phyloP scores from a whole-genome alignment of 2,113 vertebrate genomes.

The Alethe diademata region DNA sequence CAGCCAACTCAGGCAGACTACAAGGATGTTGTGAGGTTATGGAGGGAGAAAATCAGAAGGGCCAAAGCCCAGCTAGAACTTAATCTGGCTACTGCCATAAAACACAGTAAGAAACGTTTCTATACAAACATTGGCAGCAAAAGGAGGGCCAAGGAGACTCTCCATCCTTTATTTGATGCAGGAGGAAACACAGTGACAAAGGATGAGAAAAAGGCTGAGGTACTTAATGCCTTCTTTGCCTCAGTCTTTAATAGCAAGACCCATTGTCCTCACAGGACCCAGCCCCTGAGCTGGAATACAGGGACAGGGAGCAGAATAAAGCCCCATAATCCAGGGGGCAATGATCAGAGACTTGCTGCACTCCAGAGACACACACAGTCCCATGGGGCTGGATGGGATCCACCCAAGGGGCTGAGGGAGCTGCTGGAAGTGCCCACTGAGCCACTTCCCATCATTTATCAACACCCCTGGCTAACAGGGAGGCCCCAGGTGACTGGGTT shows the following conservation, averaged over 20 bases:
- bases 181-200: neutral
- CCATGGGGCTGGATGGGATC: neutral
- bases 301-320: neutral
- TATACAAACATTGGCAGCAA: neutral
- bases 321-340: neutral
- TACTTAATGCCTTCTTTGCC: neutral
- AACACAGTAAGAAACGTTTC: neutral
- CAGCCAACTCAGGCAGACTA: neutral
- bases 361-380: neutral
- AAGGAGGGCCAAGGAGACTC: neutral
- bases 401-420: neutral
- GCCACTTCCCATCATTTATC: neutral
- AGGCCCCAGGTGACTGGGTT: neutral
- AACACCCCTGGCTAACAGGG: neutral
- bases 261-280: neutral
- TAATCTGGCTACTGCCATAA: neutral
- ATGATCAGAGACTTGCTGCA: neutral
- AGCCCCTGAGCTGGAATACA: neutral
- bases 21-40: neutral
- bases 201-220: neutral
- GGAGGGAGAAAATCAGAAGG: neutral
- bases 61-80: neutral
- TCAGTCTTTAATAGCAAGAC: neutral
- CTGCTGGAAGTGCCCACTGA: neutral
- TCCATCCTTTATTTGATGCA: neutral